Conservation (phyloP, 2,797 vertebrate genomes). For the Pipistrellus kuhlii region DNA sequence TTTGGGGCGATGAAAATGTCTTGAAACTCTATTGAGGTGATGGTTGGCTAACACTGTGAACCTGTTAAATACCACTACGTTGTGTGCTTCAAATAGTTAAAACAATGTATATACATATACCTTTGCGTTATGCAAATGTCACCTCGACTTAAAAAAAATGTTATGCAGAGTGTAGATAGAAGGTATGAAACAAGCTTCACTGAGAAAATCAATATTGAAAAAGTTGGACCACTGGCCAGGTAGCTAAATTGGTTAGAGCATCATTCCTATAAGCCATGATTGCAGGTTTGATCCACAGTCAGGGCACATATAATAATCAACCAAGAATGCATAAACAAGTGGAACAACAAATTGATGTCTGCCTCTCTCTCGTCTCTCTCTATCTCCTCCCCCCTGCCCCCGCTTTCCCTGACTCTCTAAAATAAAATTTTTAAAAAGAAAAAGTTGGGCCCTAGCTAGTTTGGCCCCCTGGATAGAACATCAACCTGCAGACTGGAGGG, state of each 20-base stretch:
- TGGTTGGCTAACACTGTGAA: not conserved
- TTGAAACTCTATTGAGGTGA: not conserved
- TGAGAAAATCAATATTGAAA: not conserved
- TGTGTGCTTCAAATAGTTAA: not conserved
- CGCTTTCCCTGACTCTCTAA: not conserved
- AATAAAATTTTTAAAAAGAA: not conserved
- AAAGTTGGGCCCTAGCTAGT: too few species aligned
- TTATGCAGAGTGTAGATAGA: not conserved
- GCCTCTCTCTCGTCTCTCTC: too few species aligned
- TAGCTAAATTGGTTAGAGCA: not conserved
- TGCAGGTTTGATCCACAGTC: not conserved
- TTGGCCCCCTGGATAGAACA: too few species aligned
- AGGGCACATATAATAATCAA: not conserved
- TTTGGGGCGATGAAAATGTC: not conserved
- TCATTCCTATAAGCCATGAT: not conserved
- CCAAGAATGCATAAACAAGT: not conserved
- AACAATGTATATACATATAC: not conserved
- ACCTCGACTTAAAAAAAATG: not conserved
- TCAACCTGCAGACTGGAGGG: too few species aligned
- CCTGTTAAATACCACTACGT: not conserved
- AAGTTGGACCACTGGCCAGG: not conserved
- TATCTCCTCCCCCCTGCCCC: too few species aligned
- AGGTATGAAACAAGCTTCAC: not conserved
- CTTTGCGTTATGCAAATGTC: slow-evolving; percentile 9
- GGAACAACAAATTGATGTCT: not conserved